Percentiles rank a stretch among this genome's conserved stretches.
Evolutionary conservation across 1,140 invertebrate species (phyloP).

Genomic region (Meloidogyne exigua): DNA sequence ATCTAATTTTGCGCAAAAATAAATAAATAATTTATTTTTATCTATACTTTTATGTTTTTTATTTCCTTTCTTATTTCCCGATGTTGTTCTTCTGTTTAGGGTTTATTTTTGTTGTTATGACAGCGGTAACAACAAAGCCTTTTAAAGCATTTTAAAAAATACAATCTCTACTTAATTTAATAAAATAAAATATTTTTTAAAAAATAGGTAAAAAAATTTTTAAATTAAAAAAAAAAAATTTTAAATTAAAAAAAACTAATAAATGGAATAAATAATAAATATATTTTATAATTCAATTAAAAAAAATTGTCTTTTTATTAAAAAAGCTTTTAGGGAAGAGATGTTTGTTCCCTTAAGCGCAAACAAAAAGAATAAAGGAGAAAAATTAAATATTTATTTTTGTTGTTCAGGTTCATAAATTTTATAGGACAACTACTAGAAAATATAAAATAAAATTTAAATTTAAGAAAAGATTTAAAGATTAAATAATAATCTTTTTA

Average conservation of each 20-base stretch:
- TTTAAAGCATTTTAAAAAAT: not conserved
- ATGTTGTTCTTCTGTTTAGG: too few species aligned
- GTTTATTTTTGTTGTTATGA: not conserved
- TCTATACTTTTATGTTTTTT: not conserved
- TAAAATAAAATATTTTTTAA: not conserved
- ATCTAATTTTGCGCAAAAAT: not conserved
- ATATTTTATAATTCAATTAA: not conserved
- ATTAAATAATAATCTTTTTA: too few species aligned
- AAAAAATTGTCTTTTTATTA: not conserved
- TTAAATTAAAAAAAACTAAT: too few species aligned
- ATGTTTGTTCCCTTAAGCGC: not conserved
- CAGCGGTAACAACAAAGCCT: not conserved
- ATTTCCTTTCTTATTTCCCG: not conserved
- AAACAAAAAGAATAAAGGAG: not conserved
- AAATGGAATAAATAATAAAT: too few species aligned
- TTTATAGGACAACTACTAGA: not conserved
- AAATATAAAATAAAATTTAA: not conserved
- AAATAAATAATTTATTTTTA: not conserved
- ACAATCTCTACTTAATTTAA: not conserved
- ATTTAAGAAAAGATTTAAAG: too few species aligned
- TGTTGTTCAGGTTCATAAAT: not conserved
- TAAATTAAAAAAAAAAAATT: too few species aligned
- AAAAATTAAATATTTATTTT: not conserved
- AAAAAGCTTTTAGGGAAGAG: not conserved
- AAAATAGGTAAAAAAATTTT: too few species aligned